Conservation (phyloP, 30 jellyfish, hydroid and myxozoan genomes). For the Aurelia aurita region DNA sequence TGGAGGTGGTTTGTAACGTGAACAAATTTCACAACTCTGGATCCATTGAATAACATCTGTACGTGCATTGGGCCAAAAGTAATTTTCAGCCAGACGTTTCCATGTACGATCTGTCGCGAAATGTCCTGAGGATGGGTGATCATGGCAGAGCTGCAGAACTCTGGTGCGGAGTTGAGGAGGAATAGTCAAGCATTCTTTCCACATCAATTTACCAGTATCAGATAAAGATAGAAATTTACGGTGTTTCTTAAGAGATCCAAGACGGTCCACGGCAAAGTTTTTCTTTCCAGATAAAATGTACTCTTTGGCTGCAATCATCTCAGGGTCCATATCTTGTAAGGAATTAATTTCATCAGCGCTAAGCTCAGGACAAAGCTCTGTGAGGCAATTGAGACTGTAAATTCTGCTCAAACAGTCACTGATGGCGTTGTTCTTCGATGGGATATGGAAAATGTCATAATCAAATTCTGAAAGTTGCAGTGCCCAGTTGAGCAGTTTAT, state of each 20-base stretch:
- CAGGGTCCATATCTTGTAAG: slow-evolving; percentile 7
- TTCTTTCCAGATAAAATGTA: slow-evolving; percentile 12
- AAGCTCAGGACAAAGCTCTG: background rate
- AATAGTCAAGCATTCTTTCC: slow-evolving; percentile 20
- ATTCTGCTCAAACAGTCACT: too few relatives aligned
- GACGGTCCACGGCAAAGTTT: slow-evolving; percentile 6
- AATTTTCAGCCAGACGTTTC: slow-evolving; percentile 6
- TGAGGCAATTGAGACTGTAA: slow-evolving; percentile 26
- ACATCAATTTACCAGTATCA: background rate
- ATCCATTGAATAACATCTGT: slow-evolving; percentile 8
- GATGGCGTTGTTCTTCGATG: too few relatives aligned
- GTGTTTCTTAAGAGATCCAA: background rate
- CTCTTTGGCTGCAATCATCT: slow-evolving; percentile 14
- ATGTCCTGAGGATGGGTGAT: slow-evolving; percentile 39
- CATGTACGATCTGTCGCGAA: slow-evolving; percentile 30
- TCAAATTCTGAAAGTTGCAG: background rate
- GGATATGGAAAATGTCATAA: slow-evolving; percentile 14
- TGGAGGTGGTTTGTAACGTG: slow-evolving; percentile 15
- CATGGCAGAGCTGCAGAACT: slow-evolving; percentile 29
- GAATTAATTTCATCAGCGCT: background rate
- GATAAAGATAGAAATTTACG: background rate
- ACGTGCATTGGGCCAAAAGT: slow-evolving; percentile 28
- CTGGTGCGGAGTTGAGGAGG: background rate
- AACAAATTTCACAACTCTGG: slow-evolving; percentile 22
- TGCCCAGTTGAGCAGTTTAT: slow-evolving; percentile 6